These are phyloP conservation scores for Volucella zonaria DNA, from an alignment of 2,888 invertebrate species.

Conservation along the genomic window DNA sequence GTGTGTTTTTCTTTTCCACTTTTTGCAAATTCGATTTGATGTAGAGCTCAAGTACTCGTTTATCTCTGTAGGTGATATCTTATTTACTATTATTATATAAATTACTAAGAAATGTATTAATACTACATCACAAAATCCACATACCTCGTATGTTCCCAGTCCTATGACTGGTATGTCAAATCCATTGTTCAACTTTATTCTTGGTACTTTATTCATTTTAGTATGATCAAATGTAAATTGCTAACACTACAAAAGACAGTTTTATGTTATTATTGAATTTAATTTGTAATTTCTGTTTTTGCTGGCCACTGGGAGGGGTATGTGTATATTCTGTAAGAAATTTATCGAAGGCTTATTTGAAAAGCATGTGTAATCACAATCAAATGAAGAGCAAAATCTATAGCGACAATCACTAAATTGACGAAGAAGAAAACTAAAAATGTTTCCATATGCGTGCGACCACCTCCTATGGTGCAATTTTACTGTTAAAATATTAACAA, in stretches of 20 bases:
- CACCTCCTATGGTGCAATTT: slow-evolving; percentile 26
- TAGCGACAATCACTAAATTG: slow-evolving; percentile 65
- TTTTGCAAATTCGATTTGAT: too few species aligned
- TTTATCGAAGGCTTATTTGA: slow-evolving; percentile 64
- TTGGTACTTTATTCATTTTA: slow-evolving; percentile 82
- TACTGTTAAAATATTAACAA: background rate
- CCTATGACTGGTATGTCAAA: slow-evolving; percentile 86
- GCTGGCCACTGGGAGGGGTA: background rate
- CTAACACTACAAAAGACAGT: background rate
- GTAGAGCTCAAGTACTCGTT: too few species aligned
- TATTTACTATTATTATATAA: background rate
- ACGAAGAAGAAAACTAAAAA: slow-evolving; percentile 65
- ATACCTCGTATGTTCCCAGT: slow-evolving; percentile 89
- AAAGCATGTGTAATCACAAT: slow-evolving; percentile 67
- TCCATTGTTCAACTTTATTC: slow-evolving; percentile 85
- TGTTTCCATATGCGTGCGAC: slow-evolving; percentile 54
- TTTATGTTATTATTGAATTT: too few species aligned
- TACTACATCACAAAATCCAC: slow-evolving; percentile 44
- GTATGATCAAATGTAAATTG: background rate
- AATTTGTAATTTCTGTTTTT: background rate
- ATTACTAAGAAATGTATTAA: background rate
- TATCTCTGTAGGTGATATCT: too few species aligned
- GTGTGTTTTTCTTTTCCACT: too few species aligned
- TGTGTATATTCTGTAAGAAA: background rate
- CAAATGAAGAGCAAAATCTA: slow-evolving; percentile 65